A percentile compares a stretch with the other conserved stretches of the same genome.
Conservation (phyloP, 2,113 vertebrate species). For the Clarias magur region DNA sequence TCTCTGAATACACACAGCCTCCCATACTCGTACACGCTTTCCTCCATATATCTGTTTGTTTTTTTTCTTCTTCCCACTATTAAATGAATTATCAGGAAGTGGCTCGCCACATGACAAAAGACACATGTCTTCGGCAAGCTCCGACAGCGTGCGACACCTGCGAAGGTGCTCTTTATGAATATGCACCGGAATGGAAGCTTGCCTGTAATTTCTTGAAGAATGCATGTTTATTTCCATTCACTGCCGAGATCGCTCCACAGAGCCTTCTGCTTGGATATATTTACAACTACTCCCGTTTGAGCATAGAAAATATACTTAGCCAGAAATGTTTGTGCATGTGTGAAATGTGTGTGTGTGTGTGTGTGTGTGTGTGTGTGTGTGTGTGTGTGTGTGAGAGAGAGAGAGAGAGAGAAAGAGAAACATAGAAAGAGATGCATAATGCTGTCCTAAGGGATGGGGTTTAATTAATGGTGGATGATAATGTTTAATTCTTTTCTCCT, state of each 20-base stretch:
- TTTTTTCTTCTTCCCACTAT: constrained; percentile 17
- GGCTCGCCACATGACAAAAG: constrained; percentile 32
- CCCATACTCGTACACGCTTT: constrained; percentile 16
- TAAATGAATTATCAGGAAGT: constrained; percentile 50
- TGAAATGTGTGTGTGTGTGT: not conserved
- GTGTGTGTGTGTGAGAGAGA: constrained; percentile 25
- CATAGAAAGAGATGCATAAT: constrained; percentile 32
- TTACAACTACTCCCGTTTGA: constrained; percentile 31
- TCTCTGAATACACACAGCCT: constrained; percentile 22
- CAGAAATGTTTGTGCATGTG: constrained; percentile 2
- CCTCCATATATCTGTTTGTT: constrained; percentile 14
- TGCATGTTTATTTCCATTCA: constrained; percentile 45
- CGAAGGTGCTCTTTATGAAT: constrained; percentile 53
- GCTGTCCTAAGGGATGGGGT: constrained; percentile 40
- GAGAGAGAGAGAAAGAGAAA: not conserved
- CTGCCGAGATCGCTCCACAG: constrained; percentile 39
- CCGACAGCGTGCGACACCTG: constrained; percentile 12
- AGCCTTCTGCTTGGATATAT: constrained; percentile 25
- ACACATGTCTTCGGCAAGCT: constrained; percentile 30
- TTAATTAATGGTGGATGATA: constrained; percentile 51
- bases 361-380: constrained; percentile 27
- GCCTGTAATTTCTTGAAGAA: constrained; percentile 49
- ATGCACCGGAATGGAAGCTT: constrained; percentile 36
- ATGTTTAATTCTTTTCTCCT: constrained; percentile 50
- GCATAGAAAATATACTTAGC: constrained; percentile 20